phyloP scores from a whole-genome alignment of 2,888 invertebrate genomes.

The Chaetogeoica ovagalla region DNA sequence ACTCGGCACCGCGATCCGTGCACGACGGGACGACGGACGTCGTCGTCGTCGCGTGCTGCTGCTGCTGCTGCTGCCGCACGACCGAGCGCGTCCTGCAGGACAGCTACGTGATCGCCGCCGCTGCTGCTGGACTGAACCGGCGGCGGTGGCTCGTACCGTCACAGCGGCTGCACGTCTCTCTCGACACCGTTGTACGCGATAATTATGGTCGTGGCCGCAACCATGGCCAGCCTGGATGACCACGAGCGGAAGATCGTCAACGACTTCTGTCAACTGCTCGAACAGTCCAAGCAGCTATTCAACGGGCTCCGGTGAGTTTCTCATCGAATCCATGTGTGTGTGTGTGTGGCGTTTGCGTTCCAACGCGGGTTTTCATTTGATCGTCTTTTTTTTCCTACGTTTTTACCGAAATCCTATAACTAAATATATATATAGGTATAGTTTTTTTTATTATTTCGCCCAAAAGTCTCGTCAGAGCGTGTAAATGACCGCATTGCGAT shows the following conservation, averaged over 20 bases:
- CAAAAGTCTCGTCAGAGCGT: too few species aligned
- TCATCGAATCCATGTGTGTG: too few species aligned
- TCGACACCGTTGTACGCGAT: conserved; percentile 31
- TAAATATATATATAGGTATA: too few species aligned
- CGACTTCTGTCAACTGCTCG: conserved; percentile 93
- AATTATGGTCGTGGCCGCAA: conserved; percentile 57
- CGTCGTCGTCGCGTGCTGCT: conserved; percentile 5
- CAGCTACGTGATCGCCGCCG: conserved; percentile 34
- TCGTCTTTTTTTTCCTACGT: too few species aligned
- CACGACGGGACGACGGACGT: background rate
- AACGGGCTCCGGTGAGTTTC: conserved; percentile 81
- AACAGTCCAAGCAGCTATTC: conserved; percentile 95
- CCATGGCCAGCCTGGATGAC: conserved; percentile 78
- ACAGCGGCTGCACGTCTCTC: background rate
- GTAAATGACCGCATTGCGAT: too few species aligned
- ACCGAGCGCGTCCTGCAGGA: background rate
- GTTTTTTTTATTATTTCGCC: too few species aligned
- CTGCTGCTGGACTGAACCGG: background rate
- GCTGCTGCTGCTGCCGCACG: background rate
- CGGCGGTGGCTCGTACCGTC: background rate
- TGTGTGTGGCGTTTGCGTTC: too few species aligned
- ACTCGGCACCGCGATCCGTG: conserved; percentile 2
- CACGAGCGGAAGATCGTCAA: conserved; percentile 89
- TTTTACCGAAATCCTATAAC: too few species aligned
- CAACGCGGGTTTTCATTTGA: too few species aligned